These are phyloP conservation scores for Leptinotarsa tumamoca DNA, from an alignment of 2,888 invertebrate species.

Conservation along the genomic window DNA sequence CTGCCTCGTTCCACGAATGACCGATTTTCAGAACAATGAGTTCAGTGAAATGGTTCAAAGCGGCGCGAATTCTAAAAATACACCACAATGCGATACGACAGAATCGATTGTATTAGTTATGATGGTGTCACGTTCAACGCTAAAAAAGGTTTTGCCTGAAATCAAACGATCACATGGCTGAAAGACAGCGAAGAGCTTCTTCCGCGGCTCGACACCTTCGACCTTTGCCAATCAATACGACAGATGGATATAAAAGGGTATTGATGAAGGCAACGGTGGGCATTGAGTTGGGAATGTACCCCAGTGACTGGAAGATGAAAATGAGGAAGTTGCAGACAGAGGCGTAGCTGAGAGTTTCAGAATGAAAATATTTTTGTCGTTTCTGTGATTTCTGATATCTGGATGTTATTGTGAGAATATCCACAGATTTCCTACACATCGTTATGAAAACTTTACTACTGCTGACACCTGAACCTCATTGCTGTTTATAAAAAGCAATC, in stretches of 20 bases:
- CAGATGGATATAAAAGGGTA: slow-evolving; percentile 24
- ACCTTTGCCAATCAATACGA: slow-evolving; percentile 14
- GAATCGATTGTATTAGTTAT: slow-evolving; percentile 17
- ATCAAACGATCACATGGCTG: slow-evolving; percentile 26
- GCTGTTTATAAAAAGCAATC: no score
- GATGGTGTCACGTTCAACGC: slow-evolving; percentile 2
- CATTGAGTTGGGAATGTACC: background rate
- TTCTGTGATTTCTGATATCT: no score
- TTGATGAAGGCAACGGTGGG: slow-evolving; percentile 19
- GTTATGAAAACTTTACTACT: no score
- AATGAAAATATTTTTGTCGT: no score
- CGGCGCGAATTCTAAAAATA: background rate
- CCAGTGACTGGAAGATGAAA: background rate
- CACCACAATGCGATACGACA: background rate
- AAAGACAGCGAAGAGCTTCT: slow-evolving; percentile 6
- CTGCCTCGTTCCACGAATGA: background rate
- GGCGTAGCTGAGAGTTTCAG: background rate
- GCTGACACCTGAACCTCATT: no score
- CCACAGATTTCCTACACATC: no score
- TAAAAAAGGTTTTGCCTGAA: slow-evolving; percentile 3
- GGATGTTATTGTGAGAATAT: no score
- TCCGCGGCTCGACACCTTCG: slow-evolving; percentile 10
- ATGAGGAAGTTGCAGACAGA: background rate
- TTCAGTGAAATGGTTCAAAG: background rate
- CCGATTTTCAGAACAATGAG: background rate